phyloP scores from a whole-genome alignment of 2,797 vertebrate genomes.

The Pantherophis alleghaniensis region DNA sequence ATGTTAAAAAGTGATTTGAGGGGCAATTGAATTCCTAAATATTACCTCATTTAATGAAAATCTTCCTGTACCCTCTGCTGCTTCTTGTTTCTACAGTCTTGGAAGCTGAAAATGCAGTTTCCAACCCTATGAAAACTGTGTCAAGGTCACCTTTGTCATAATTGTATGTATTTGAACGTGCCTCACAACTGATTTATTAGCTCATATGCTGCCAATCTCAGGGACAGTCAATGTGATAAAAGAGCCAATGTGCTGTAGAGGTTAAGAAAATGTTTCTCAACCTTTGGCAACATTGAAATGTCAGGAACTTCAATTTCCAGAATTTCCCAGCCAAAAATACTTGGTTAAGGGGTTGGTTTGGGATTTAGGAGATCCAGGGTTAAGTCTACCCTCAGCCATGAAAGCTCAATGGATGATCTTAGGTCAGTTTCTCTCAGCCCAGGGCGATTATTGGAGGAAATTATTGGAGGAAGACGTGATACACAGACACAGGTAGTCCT shows the following conservation, averaged over 20 bases:
- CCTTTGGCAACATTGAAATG: neutral
- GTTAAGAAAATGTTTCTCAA: neutral
- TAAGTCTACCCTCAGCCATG: neutral
- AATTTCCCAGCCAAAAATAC: neutral
- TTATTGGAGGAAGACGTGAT: neutral
- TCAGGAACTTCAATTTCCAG: neutral
- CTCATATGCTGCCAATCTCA: neutral
- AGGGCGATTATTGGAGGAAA: neutral
- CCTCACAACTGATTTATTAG: neutral
- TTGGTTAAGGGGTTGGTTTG: neutral
- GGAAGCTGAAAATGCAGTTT: neutral
- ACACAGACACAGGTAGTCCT: neutral
- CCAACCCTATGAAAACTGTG: neutral
- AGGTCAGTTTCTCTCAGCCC: neutral
- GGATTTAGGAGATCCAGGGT: neutral
- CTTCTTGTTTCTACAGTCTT: neutral
- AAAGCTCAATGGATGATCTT: neutral
- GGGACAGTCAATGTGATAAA: neutral
- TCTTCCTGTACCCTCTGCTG: neutral
- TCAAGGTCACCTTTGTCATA: neutral
- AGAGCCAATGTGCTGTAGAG: neutral
- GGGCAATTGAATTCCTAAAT: conserved; percentile 42
- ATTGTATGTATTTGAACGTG: neutral
- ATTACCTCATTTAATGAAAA: conserved; percentile 46
- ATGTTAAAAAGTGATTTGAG: conserved; percentile 38